phyloP scores from a whole-genome alignment of 2,797 vertebrate species.

The Phylloscopus collybita region DNA sequence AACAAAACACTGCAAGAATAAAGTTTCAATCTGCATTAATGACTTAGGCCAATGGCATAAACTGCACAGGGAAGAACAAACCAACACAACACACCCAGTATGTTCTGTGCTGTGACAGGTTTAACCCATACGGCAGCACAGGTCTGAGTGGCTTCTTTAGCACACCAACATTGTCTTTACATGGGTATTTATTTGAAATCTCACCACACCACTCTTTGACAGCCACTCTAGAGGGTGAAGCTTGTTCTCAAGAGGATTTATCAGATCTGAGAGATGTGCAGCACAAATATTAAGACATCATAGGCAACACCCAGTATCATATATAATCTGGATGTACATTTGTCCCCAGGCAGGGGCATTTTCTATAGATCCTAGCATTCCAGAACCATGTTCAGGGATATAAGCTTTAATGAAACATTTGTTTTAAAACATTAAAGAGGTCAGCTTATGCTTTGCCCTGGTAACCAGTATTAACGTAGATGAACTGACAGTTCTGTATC shows the following conservation, averaged over 20 bases:
- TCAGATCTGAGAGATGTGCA: not conserved
- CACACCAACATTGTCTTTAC: not conserved
- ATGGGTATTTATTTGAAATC: not conserved
- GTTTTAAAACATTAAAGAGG: not conserved
- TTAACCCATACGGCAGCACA: not conserved
- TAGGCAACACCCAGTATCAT: not conserved
- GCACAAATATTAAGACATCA: not conserved
- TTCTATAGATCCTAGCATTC: not conserved
- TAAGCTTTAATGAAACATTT: not conserved
- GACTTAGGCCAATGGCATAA: not conserved
- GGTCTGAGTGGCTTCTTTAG: not conserved
- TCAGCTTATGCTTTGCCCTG: not conserved
- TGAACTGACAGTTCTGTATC: not conserved
- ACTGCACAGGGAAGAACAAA: not conserved
- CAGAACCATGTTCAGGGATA: not conserved
- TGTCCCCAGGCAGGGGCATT: not conserved
- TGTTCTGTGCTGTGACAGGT: not conserved
- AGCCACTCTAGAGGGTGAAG: not conserved
- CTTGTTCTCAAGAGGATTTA: not conserved
- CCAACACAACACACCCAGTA: not conserved
- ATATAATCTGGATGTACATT: not conserved
- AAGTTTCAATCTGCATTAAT: not conserved
- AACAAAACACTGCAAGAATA: not conserved
- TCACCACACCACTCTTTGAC: not conserved
- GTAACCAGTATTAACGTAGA: accelerated